Base-by-base conservation (phyloP, 2,888 invertebrate species). In the Sphaeridia pumilis region DNA sequence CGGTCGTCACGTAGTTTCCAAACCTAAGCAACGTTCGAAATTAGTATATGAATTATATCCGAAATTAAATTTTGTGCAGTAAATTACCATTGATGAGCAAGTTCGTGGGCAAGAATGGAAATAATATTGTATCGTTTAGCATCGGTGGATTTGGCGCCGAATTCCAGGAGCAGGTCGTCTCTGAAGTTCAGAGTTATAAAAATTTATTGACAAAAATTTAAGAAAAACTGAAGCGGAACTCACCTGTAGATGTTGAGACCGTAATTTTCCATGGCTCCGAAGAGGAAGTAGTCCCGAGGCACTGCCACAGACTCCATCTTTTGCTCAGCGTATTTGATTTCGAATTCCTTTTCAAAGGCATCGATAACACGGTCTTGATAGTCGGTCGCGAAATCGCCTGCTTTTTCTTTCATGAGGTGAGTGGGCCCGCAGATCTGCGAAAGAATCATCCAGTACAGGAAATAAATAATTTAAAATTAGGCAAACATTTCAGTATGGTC, bases 291-390 rank as follows among this genome's bases (percentile, higher is more conserved):
- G 17, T 41, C 21, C 26, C 42, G 41, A 7, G 59, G 56, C 4
- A 61, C 36, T 2, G 58, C 46, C 14, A 62, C 54, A 26, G 61
- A 56, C 24, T 64, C 60, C 61, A 64, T 59, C 54, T 64, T 62
- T 1, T 49, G 52, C 27, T 62, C 43, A 0, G 52, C 21, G 41
- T 60, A 64, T 2, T 44, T 26, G 5, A 42, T 47, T 24, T 12
- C 41, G 25, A 50, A 44, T 22, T 43, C 22, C 1, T 47, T 20
- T 24, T 52, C 42, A 25, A 42, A 52, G 25, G 34, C 26, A 41
- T 57, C 53, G n/a, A 60, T 52, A 17, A 59, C 49, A 10, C 54
- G n/a, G 34, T 58, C 54, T 0, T 60, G 55, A 2, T 53, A 48
- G 38, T 56, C 54, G 17, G 50, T 47, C 20, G 56, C 58, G 5